These are phyloP conservation scores for Bembecia ichneumoniformis DNA, from an alignment of 2,888 invertebrate genomes.

Conservation along the genomic window DNA sequence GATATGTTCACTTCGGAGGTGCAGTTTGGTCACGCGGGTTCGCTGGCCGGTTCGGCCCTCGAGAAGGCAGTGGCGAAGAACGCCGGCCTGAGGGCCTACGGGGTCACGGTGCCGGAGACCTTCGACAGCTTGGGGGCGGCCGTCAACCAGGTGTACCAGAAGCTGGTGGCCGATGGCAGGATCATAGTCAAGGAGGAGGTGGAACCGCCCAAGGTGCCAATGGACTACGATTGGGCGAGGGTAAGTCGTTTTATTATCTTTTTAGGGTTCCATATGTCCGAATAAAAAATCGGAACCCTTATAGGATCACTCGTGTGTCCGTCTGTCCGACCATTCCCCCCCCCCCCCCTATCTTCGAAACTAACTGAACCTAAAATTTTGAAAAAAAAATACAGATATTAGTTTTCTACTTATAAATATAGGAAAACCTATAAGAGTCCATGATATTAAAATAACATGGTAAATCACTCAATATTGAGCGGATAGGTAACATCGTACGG, in stretches of 20 bases:
- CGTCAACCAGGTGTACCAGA: conserved; percentile 75
- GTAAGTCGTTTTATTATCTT: conserved; percentile 37
- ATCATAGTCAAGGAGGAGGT: conserved; percentile 92
- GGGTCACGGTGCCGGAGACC: conserved; percentile 91
- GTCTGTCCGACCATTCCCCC: too few species aligned
- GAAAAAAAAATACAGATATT: too few species aligned
- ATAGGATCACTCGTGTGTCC: too few species aligned
- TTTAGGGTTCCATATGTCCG: too few species aligned
- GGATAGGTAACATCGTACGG: too few species aligned
- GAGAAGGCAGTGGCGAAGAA: conserved; percentile 98
- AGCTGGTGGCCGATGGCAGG: conserved; percentile 84
- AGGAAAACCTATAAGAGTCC: too few species aligned
- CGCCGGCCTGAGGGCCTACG: conserved; percentile 82
- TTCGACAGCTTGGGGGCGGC: conserved; percentile 87
- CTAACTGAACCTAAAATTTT: too few species aligned
- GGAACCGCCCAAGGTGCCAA: conserved; percentile 99
- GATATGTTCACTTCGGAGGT: conserved; percentile 91
- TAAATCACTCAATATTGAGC: too few species aligned
- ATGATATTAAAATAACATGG: too few species aligned
- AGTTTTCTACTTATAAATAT: too few species aligned
- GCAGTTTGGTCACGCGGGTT: conserved; percentile 99
- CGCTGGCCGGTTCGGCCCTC: conserved; percentile 92
- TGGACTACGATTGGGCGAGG: conserved; percentile 99
- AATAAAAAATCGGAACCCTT: too few species aligned
- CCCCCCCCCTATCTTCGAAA: too few species aligned